Evolutionary conservation across 2,797 vertebrate species (phyloP), one percentile per base, ranked within the genome.

Genomic region (Gymnothorax reevesii): DNA sequence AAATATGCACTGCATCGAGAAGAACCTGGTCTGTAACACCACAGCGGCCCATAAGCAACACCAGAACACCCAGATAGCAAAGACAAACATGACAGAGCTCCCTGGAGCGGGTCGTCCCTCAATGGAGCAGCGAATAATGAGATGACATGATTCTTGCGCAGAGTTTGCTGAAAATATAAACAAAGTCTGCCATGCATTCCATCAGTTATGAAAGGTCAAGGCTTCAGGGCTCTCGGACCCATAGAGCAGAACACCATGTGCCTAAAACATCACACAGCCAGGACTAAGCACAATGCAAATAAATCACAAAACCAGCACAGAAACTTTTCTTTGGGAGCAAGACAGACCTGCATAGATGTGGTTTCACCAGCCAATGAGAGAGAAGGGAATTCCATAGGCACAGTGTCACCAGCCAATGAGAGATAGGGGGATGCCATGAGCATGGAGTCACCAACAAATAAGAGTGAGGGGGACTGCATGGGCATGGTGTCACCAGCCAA

Each of bases 251-350:
- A 59, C 57, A 13, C 57, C 57, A 59, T 59, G 57, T 0, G 57
- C 8, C 57, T 59, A 59, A 59, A 59, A 59, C 57, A 13, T 7
- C 57, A 59, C 1, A 13, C 13, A 13, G 13, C 57, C 9, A 6
- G 9, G 9, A 59, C 57, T 59, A 59, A 59, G 7, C 2, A 59
- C 8, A 13, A 59, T 59, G 57, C 13, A 59, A 2, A 59, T 59
- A 9, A 59, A 59, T 60, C 82, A 27, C 84, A 89, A 83, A 92
- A 89, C 85, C 88, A 91, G 83, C 89, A 88, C 90, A 89, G 88
- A 92, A 94, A 94, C 94, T 91, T 90, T 64, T 25, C 71, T 20
- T 13, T 1, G 7, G 59, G 69, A 52, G 79, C 12, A 82, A 2
- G 10, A 20, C 57, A 22, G 8, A 22, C 13, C 62, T 17, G 62